These are phyloP conservation scores for Thunnus albacares DNA, from an alignment of 2,797 vertebrate genomes.

Conservation along the genomic window DNA sequence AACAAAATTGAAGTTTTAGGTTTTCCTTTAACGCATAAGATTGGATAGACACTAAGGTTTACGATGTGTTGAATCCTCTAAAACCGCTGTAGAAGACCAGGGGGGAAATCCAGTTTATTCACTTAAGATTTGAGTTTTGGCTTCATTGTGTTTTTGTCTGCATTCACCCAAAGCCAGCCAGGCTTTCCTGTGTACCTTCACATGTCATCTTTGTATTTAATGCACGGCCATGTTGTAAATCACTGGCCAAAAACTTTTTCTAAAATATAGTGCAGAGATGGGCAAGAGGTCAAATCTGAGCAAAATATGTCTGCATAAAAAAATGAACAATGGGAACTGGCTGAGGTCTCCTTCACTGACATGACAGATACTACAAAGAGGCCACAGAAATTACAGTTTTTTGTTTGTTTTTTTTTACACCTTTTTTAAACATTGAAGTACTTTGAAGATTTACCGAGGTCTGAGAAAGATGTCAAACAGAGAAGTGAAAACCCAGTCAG, in stretches of 20 bases:
- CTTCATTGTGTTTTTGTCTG: constrained; percentile 58
- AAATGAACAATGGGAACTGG: constrained; percentile 48
- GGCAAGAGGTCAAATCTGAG: constrained; percentile 61
- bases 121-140: constrained; percentile 53
- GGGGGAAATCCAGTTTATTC: constrained; percentile 24
- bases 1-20: constrained; percentile 20
- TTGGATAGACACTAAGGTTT: constrained; percentile 21
- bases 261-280: constrained; percentile 79
- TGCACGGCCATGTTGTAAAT: constrained; percentile 96
- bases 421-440: constrained; percentile 57
- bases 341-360: constrained; percentile 52
- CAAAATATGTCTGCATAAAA: constrained; percentile 55
- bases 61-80: constrained; percentile 31
- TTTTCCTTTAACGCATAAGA: constrained; percentile 43
- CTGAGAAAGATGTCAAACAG: constrained; percentile 50
- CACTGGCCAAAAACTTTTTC: constrained; percentile 87
- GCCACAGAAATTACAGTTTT: constrained; percentile 36
- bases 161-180: constrained; percentile 90
- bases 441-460: constrained; percentile 40
- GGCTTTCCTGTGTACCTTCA: constrained; percentile 90
- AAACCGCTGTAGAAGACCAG: constrained; percentile 20
- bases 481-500: constrained; percentile 28
- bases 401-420: constrained; percentile 16
- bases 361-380: constrained; percentile 36
- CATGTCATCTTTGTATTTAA: constrained; percentile 88